These are phyloP conservation scores for Oxyscelio sp. DNA, from an alignment of 2,888 invertebrate genomes.

Conservation along the genomic window DNA sequence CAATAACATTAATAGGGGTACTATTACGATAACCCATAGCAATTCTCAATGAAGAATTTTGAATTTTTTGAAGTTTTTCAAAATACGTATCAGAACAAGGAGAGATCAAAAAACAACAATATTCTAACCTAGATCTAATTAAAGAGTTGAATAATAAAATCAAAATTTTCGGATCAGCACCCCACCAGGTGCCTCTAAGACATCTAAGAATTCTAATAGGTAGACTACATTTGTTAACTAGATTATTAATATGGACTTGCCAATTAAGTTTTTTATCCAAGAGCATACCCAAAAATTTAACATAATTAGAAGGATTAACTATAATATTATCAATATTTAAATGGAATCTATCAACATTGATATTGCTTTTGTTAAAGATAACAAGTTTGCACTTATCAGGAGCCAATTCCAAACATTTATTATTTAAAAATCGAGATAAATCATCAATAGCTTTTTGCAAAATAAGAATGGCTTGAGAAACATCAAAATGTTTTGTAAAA, in stretches of 20 bases:
- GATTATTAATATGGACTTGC: conserved; percentile 27
- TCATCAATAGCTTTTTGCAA: background rate
- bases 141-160: conserved; percentile 17
- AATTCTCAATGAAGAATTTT: conserved; percentile 48
- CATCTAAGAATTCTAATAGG: conserved; percentile 41
- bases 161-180: conserved; percentile 38
- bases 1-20: conserved; percentile 61
- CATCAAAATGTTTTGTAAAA: background rate
- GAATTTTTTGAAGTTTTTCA: conserved; percentile 23
- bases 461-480: background rate
- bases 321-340: background rate
- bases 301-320: conserved; percentile 3
- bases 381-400: conserved; percentile 54
- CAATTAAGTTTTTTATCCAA: conserved; percentile 45
- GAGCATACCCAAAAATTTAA: conserved; percentile 37
- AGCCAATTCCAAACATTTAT: conserved; percentile 28
- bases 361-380: conserved; percentile 39
- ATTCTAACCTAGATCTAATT: conserved; percentile 45
- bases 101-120: conserved; percentile 24
- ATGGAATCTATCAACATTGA: background rate
- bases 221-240: background rate
- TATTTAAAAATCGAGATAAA: background rate
- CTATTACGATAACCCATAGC: conserved; percentile 55
- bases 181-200: conserved; percentile 54
- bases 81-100: conserved; percentile 10